Percentiles rank a stretch among this genome's conserved stretches.
Evolutionary conservation across 1,140 invertebrate species (phyloP).

Genomic region (Plectrocnemia conspersa): DNA sequence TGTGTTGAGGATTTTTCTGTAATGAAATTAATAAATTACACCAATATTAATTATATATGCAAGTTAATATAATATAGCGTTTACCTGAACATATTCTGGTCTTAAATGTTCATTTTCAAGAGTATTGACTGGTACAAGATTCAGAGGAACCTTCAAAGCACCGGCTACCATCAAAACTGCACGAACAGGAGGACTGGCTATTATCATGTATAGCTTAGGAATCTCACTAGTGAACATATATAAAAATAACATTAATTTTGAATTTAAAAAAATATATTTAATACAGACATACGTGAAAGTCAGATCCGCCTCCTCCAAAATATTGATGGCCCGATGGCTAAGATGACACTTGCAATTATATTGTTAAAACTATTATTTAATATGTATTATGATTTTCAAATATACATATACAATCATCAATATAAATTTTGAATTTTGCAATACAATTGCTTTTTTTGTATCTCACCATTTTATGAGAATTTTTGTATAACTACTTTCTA

Average conservation of each 20-base stretch:
- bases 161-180: constrained; percentile 52
- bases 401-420: too few relatives aligned
- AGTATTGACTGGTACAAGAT: constrained; percentile 52
- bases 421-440: too few relatives aligned
- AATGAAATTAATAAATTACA: constrained; percentile 24
- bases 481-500: too few relatives aligned
- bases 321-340: constrained; percentile 16
- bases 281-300: constrained; percentile 25
- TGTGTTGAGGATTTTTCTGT: constrained; percentile 68
- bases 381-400: too few relatives aligned
- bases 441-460: too few relatives aligned
- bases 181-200: constrained; percentile 51
- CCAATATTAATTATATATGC: constrained; percentile 8
- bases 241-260: background rate
- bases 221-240: background rate
- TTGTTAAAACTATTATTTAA: too few relatives aligned
- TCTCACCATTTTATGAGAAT: too few relatives aligned
- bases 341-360: constrained; percentile 30
- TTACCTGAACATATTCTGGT: constrained; percentile 49
- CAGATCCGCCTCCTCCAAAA: constrained; percentile 24
- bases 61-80: constrained; percentile 15
- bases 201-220: constrained; percentile 28
- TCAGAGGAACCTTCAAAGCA: constrained; percentile 51
- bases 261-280: background rate
- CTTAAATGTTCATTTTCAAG: constrained; percentile 51